phyloP scores from a whole-genome alignment of 2,888 invertebrate genomes.

The Muschampia plurimacula region DNA sequence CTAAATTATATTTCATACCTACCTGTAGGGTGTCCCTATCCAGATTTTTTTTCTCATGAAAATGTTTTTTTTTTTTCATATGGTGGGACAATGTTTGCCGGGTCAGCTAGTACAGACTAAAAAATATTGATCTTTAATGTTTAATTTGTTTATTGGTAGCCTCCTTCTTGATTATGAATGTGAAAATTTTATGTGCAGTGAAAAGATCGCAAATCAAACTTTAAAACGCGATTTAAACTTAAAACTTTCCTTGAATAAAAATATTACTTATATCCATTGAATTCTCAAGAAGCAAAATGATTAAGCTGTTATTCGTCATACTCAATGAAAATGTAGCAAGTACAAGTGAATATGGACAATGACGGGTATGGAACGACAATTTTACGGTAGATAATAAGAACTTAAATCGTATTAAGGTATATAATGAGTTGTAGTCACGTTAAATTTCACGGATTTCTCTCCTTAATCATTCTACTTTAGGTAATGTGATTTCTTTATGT shows the following conservation, averaged over 20 bases:
- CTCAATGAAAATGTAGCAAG: conserved; percentile 15
- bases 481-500: neutral
- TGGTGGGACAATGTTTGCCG: no score
- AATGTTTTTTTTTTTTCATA: no score
- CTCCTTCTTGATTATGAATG: no score
- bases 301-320: neutral
- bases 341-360: neutral
- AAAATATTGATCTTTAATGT: no score
- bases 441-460: conserved; percentile 11
- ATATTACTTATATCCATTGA: neutral
- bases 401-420: neutral
- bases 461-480: neutral
- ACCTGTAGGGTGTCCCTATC: no score
- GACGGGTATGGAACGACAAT: neutral
- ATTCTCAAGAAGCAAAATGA: conserved; percentile 10
- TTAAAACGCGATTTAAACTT: neutral
- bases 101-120: no score
- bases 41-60: no score
- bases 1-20: no score
- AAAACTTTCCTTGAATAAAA: neutral
- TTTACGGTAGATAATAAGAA: conserved; percentile 9
- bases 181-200: no score
- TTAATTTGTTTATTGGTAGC: no score
- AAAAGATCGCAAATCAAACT: no score
- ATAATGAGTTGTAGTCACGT: conserved; percentile 4